Conservation (phyloP, 2,113 vertebrate species). For the Aspiorhynchus laticeps region DNA sequence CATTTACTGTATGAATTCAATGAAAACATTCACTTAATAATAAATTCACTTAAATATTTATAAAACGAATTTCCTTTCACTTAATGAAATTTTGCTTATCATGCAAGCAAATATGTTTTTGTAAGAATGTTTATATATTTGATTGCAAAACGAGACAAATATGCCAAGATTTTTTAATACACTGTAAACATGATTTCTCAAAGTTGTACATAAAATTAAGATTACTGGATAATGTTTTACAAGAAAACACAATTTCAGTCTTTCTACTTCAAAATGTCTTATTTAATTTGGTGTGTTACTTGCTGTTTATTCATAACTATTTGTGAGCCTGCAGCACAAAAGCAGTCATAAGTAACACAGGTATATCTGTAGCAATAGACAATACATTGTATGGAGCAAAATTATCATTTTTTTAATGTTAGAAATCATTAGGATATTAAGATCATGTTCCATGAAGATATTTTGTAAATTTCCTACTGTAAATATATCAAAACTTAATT, state of each 20-base stretch:
- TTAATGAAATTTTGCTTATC: neutral
- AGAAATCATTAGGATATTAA: too few species aligned
- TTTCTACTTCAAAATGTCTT: neutral
- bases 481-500: too few species aligned
- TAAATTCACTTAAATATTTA: neutral
- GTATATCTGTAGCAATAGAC: neutral
- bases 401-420: too few species aligned
- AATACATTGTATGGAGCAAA: too few species aligned
- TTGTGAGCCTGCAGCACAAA: fast-evolving
- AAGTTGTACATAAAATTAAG: too few species aligned
- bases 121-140: neutral
- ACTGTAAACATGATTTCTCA: too few species aligned
- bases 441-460: too few species aligned
- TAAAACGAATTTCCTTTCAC: neutral
- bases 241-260: neutral
- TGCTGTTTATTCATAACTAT: neutral
- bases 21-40: neutral
- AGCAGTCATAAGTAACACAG: too few species aligned
- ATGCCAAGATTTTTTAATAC: too few species aligned
- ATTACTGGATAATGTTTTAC: neutral
- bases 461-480: too few species aligned
- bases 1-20: too few species aligned
- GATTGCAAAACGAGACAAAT: neutral
- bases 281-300: neutral
- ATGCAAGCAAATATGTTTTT: too few species aligned